Evolutionary conservation across 2,797 vertebrate genomes (phyloP).

Genomic region (Sebastes oblongus): DNA sequence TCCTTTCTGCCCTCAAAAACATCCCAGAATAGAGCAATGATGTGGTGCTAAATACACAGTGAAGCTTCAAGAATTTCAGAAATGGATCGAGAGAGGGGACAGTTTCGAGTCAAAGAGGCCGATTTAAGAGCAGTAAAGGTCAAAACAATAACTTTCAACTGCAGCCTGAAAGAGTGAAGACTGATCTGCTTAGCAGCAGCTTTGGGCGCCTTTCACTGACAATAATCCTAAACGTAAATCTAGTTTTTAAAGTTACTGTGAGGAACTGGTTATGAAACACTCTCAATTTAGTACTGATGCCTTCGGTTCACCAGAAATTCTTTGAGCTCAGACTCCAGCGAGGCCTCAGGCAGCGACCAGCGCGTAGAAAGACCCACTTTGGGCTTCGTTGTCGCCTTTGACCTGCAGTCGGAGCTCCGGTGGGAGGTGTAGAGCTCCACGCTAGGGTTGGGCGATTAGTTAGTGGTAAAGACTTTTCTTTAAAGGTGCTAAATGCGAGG

Average conservation of each 20-base stretch:
- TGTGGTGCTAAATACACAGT: constrained; percentile 73
- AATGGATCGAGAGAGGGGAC: constrained; percentile 24
- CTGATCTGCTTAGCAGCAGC: background rate
- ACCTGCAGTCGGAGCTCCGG: too few species aligned
- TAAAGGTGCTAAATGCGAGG: too few species aligned
- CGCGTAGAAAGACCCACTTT: too few species aligned
- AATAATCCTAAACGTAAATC: background rate
- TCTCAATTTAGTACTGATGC: background rate
- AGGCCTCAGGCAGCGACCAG: too few species aligned
- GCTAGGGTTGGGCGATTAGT: too few species aligned
- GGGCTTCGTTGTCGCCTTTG: too few species aligned
- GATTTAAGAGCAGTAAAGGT: constrained; percentile 25
- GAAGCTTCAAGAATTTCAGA: constrained; percentile 67
- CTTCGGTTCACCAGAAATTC: too few species aligned
- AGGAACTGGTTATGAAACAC: background rate
- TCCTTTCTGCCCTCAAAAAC: constrained; percentile 50
- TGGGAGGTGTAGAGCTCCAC: too few species aligned
- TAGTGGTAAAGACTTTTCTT: too few species aligned
- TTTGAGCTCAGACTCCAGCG: too few species aligned
- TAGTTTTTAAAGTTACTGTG: background rate
- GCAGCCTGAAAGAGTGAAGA: constrained; percentile 6
- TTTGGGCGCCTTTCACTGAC: background rate
- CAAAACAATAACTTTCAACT: constrained; percentile 21
- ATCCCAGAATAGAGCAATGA: constrained; percentile 68
- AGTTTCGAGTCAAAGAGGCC: constrained; percentile 35